Evolutionary conservation across 2,113 vertebrate species (phyloP), one percentile per base, ranked within the genome.

Genomic region (Chaetorhynchus papuensis): DNA sequence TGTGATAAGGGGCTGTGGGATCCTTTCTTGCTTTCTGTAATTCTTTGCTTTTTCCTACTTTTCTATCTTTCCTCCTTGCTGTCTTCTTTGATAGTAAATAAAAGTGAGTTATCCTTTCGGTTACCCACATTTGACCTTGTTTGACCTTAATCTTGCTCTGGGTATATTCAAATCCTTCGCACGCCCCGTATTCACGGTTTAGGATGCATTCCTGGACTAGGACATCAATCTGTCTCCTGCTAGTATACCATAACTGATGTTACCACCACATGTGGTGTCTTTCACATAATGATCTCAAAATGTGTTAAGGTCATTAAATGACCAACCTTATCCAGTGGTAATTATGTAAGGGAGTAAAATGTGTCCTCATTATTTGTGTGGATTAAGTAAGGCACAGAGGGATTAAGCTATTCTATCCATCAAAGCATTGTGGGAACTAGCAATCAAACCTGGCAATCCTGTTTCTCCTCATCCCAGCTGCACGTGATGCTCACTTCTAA

Each of bases 121-220:
- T 76, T 37, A 27, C 31, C 26, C 26, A 8, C 13, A 26, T 18
- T 22, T 2, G 2, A 31, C 31, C 35, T 42, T 0, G 0, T 59
- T 42, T 35, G 9, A 13, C 31, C 44, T 66, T 50, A 14, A 66
- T 57, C 31, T 50, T 49, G 5, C 47, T 65, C 16, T 7, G 52
- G 20, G 20, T 57, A 9, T 50, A 26, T 57, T 65, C 31, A 85
- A 57, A 85, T 26, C 56, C 24, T 35, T 75, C 56, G 13, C 30
- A 35, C 2, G 4, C 8, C 10, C 13, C 0, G 0, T 50, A 14
- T 76, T 50, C 17, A 20, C 1, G 1, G 10, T 42, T 66, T 50
- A 42, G 52, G 52, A 35, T 2, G 3, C 26, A 26, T 66, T 86
- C 44, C 61, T 50, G 21, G 20, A 24, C 65, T 66, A 49, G 27